Evolutionary conservation across 2,113 vertebrate genomes (phyloP).

Genomic region (Glaucidium brasilianum): DNA sequence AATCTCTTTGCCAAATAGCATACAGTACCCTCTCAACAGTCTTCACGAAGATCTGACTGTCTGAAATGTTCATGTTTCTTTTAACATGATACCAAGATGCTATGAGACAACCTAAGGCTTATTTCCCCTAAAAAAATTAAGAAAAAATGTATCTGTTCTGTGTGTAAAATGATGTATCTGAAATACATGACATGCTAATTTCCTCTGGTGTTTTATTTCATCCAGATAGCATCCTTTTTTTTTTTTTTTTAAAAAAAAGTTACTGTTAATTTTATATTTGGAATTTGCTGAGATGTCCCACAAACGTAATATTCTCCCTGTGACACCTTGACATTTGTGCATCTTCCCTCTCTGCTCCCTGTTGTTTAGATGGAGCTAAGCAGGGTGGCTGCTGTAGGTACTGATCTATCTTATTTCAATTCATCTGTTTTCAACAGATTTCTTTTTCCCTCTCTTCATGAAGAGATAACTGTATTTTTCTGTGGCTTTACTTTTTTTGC

Average conservation of each 20-base stretch:
- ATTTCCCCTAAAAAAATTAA: not conserved
- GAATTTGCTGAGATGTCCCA: not conserved
- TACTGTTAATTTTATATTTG: not conserved
- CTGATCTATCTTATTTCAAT: not conserved
- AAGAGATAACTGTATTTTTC: not conserved
- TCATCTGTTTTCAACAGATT: not conserved
- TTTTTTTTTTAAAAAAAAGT: not conserved
- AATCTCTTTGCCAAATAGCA: conserved; percentile 1
- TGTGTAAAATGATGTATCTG: not conserved
- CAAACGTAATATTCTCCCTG: not conserved
- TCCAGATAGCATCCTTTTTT: not conserved
- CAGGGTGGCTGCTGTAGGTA: not conserved
- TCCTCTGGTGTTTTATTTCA: not conserved
- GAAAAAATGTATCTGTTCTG: not conserved
- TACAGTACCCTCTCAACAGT: not conserved
- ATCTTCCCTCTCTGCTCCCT: not conserved
- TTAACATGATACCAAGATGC: not conserved
- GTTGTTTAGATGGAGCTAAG: not conserved
- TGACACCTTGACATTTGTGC: not conserved
- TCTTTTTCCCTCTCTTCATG: fast-evolving
- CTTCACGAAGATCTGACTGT: not conserved
- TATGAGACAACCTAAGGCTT: not conserved
- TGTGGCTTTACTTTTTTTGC: not conserved
- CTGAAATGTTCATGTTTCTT: not conserved
- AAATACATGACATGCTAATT: not conserved